Evolutionary conservation across 2,888 invertebrate genomes (phyloP).

Genomic region (Synanthedon tipuliformis): DNA sequence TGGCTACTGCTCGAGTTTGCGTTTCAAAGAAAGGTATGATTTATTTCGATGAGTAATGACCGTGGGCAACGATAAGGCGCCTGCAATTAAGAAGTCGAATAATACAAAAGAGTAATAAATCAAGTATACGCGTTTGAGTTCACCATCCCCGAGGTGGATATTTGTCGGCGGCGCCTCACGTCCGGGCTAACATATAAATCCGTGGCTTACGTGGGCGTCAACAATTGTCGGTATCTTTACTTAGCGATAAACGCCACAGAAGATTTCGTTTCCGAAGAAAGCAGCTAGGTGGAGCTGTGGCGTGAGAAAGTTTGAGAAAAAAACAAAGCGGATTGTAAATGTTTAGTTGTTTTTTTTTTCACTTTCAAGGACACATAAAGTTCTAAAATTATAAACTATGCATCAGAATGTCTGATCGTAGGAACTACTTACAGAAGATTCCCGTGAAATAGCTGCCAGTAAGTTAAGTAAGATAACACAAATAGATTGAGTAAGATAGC

Average conservation of each 20-base stretch:
- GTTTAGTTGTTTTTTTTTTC: no score
- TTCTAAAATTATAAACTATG: no score
- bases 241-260: constrained; percentile 28
- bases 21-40: neutral
- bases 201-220: constrained; percentile 36
- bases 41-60: neutral
- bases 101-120: constrained; percentile 15
- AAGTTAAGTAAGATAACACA: no score
- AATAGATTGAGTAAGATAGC: no score
- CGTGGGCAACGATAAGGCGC: neutral
- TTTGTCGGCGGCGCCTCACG: constrained; percentile 24
- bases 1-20: no score
- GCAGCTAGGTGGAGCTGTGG: constrained; percentile 11
- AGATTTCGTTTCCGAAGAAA: constrained; percentile 19
- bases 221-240: constrained; percentile 29
- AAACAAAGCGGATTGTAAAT: no score
- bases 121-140: constrained; percentile 11
- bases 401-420: no score
- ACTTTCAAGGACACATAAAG: no score
- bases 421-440: no score
- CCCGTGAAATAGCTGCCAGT: no score
- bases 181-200: constrained; percentile 34
- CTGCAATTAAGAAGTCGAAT: constrained; percentile 1
- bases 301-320: constrained; percentile 21
- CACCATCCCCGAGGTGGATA: constrained; percentile 12